Evolutionary conservation across 2,797 vertebrate genomes (phyloP).

Genomic region (Paedocypris micromegethes): DNA sequence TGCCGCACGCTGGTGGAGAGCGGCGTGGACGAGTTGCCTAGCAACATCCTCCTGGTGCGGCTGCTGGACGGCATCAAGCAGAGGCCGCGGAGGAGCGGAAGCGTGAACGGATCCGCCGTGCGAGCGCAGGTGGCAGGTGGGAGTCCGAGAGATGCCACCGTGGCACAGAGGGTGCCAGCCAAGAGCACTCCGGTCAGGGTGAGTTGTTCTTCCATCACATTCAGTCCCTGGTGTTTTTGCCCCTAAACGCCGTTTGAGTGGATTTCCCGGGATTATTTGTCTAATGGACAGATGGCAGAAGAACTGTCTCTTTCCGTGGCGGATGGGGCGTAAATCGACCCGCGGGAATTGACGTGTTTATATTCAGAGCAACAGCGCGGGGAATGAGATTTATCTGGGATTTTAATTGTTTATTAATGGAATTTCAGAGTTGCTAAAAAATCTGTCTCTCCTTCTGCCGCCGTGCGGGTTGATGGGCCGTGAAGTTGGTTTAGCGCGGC

Average conservation of each 20-base stretch:
- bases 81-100: constrained; percentile 77
- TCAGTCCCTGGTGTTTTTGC: not conserved
- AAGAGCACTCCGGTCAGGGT: constrained; percentile 91
- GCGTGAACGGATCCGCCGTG: constrained; percentile 53
- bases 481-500: too few relatives aligned
- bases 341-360: too few relatives aligned
- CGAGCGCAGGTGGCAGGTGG: constrained; percentile 59
- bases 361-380: too few relatives aligned
- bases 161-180: constrained; percentile 78
- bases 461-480: too few relatives aligned
- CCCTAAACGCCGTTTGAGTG: not conserved
- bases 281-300: too few relatives aligned
- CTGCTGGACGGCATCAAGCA: constrained; percentile 98
- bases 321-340: too few relatives aligned
- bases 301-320: too few relatives aligned
- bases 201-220: constrained; percentile 56
- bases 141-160: constrained; percentile 71
- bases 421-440: too few relatives aligned
- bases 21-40: constrained; percentile 90
- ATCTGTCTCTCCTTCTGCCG: too few relatives aligned
- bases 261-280: not conserved
- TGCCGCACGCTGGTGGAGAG: constrained; percentile 93
- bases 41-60: constrained; percentile 94
- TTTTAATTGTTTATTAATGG: too few relatives aligned
- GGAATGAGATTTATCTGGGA: too few relatives aligned